Conservation (phyloP, 92 coral and sea anemone species). For the Pocillopora grandis region DNA sequence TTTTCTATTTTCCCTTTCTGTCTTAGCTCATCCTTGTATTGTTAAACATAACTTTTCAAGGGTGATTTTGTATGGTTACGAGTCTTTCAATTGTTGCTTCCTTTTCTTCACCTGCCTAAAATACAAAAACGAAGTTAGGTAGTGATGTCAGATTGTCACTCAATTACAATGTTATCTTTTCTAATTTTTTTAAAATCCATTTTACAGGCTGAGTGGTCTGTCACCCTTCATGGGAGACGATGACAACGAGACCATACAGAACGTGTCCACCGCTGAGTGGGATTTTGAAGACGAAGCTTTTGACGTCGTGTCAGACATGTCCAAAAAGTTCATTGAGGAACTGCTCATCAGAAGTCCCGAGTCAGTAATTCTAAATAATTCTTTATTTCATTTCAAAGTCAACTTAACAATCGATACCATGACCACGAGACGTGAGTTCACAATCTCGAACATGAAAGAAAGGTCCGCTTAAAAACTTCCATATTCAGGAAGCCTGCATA, state of each 20-base stretch:
- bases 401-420: neutral
- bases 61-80: too few relatives aligned
- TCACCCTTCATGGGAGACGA: constrained; percentile 99
- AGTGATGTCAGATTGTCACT: too few relatives aligned
- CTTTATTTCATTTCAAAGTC: too few relatives aligned
- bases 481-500: neutral
- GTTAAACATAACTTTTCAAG: too few relatives aligned
- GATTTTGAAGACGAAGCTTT: constrained; percentile 97
- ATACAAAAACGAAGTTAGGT: too few relatives aligned
- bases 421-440: neutral
- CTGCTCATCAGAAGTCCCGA: constrained; percentile 76
- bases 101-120: too few relatives aligned
- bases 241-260: constrained; percentile 95
- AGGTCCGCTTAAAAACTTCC: too few relatives aligned
- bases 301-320: constrained; percentile 89
- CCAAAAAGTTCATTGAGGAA: constrained; percentile 85
- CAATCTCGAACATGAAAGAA: neutral
- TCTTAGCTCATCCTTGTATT: neutral
- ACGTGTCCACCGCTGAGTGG: constrained; percentile 92
- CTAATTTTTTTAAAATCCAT: neutral
- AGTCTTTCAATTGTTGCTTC: too few relatives aligned
- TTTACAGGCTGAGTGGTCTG: constrained; percentile 86
- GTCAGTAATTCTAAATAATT: constrained; percentile 44
- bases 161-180: neutral
- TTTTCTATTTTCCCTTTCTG: neutral